Conservation (phyloP, 2,888 invertebrate species). For the Oxytorus armatus region DNA sequence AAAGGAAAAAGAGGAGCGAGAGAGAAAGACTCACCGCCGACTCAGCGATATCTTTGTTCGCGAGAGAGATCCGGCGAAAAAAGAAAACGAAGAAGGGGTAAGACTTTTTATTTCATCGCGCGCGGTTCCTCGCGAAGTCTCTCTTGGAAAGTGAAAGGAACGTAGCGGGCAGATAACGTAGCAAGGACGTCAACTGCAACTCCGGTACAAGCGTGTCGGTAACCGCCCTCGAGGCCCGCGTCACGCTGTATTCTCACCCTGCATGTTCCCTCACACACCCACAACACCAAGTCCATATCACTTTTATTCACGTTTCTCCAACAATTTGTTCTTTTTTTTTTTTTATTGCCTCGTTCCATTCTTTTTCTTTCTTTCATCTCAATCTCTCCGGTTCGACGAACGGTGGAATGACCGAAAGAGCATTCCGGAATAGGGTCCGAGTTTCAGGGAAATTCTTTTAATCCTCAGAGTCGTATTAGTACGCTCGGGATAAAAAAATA, state of each 20-base stretch:
- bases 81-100: conserved; percentile 27
- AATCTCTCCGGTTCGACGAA: conserved; percentile 39
- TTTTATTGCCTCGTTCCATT: conserved; percentile 6
- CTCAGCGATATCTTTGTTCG: conserved; percentile 70
- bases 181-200: conserved; percentile 84
- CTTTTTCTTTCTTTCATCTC: conserved; percentile 30
- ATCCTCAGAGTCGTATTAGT: not conserved
- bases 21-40: conserved; percentile 44
- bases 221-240: conserved; percentile 80
- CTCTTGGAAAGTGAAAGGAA: conserved; percentile 83
- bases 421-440: conserved; percentile 21
- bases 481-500: not conserved
- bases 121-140: conserved; percentile 78
- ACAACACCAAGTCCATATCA: conserved; percentile 34
- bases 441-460: conserved; percentile 29
- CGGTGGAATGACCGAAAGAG: conserved; percentile 61
- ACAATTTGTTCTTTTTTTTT: conserved; percentile 43
- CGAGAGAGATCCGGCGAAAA: conserved; percentile 45
- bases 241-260: conserved; percentile 71
- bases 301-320: conserved; percentile 19
- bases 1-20: conserved; percentile 28
- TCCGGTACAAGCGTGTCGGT: conserved; percentile 76
- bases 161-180: conserved; percentile 81
- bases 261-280: conserved; percentile 44
- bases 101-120: conserved; percentile 66